Base-by-base conservation (phyloP, 2,797 vertebrate species). In the Phylloscopus collybita region DNA sequence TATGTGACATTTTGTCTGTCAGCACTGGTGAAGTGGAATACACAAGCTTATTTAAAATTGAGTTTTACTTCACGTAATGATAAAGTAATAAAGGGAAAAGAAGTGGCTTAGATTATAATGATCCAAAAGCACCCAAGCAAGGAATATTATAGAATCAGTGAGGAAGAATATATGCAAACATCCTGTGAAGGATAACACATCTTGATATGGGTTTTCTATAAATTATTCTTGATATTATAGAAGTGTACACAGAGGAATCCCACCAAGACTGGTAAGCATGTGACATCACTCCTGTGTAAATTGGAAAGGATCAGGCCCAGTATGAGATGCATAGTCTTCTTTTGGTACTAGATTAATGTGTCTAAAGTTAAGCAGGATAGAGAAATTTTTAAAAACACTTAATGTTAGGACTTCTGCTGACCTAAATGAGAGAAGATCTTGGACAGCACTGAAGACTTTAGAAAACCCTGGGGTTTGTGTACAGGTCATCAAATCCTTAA, bases 1-100 rank as follows among this genome's bases (percentile, higher is more conserved):
- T 96, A 87, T 17, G 51, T 98, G 97, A 97, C 97, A 97, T 96
- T 97, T 94, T 96, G 86, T 96, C 97, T 98, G 97, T 98, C 97
- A 97, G 95, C 80, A 95, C 90, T 62, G 81, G 62, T 96, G 93
- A 97, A 97, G 96, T 96, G 96, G 93, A 97, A 97, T 96, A 97
- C 96, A 96, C 82, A 95, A 69, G n/a, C 65, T 87, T 95, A 88
- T 89, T 92, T 92, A 49, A 94, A 94, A 95, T 80, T 59, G 71
- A 51, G 53, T 93, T 96, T 92, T 86, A 65, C 61, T 86, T 94
- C 53, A 61, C 4, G 5, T 71, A 87, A 79, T 80, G 45, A 87
- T 87, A 66, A 69, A 88, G 85, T 70, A 88, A 91, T 86, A 86
- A 73, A 83, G 47, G 36, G 34, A 78, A 93, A 92, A 88, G 18